Evolutionary conservation across 2,797 vertebrate genomes (phyloP), one percentile per base, ranked within the genome.

Genomic region (Euphonia xanthogaster): DNA sequence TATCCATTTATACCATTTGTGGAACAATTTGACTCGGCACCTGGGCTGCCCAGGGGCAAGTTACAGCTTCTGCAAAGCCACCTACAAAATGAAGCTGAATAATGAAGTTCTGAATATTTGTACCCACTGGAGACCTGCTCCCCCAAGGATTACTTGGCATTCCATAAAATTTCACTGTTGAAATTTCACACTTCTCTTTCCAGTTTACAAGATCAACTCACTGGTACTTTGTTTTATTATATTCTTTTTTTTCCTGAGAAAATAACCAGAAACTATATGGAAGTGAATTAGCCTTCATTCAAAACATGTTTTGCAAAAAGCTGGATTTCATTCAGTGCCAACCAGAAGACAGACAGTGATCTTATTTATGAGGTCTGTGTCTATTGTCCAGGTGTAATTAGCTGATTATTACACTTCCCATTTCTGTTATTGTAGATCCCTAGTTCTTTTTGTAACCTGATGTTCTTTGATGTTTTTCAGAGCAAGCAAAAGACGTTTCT

Each of bases 331-430:
- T 83, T 92, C 72, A 48, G 13, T n/a, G 67, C 57, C 84, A 95
- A 20, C 8, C 42, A 80, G 78, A 89, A 85, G 77, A 68, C 14
- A 85, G n/a, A 50, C 31, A 47, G 8, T 44, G 25, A 80, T 42
- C 65, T 79, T 89, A 82, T 44, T 90, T 80, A 58, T 31, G 61
- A 83, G 19, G 40, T 42, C 28, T 77, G 39, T 28, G 65, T 80
- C 84, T 71, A 89, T 87, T 93, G 81, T 91, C 62, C 71, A 72
- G 28, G 37, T 72, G 81, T 83, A 89, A 92, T 93, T 90, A 91
- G 79, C 47, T 93, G 31, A 75, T 78, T 93, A 75, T 80, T 91
- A 90, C 66, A 90, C 84, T 92, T 94, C 81, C 94, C 84, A 91
- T 89, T 93, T 95, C 62, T 94, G 82, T 96, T 95, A 78, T 55